Evolutionary conservation across 23 tunicate species (phyloP), one percentile per base, ranked within the genome.

Genomic region (Ascidia mentula): DNA sequence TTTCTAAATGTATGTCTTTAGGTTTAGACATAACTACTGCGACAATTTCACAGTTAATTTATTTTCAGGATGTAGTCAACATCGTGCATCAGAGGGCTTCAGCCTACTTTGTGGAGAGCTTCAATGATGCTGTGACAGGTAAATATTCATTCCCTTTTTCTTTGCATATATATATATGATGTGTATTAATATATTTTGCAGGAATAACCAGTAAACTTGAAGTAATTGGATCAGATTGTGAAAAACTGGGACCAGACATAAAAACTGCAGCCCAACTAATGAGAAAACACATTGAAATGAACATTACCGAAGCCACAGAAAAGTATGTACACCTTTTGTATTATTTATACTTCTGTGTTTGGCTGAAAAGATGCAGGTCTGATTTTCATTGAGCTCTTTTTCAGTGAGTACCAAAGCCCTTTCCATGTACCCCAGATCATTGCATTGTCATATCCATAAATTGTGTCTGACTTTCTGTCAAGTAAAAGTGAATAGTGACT

Each of bases 371-470:
- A 79, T 7, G 89, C 82, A 33, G 94, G 94, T 36, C 89, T 46
- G 20, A 90, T 85, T 60, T 85, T 90, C 89, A 90, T 90, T 38
- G 72, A 80, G 33, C 80, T 77, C 46, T 72, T 40, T 46, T 90
- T 85, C 65, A 90, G 34, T 46, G 96, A 85, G 37, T 85, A 81
- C 80, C 82, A 80, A 6, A 38, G 53, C 12, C 82, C 83, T 40
- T 77, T 90, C 96, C 96, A 90, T 0, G 86, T 79, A 9, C 83
- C 84, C 96, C 96, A 90, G 32, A 84, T 77, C 79, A 90, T 80
- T 59, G 81, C 96, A 7, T 85, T 80, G 79, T 85, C 89, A 70
- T 78, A 78, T 6, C 89, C 89, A 45, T 78, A 72, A 28, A 72
- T 26, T 4, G 89, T 85, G 40, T 72, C 78, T 6, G 77, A 37